These are phyloP conservation scores for Callosobruchus maculatus DNA, from an alignment of 2,888 invertebrate species.

Conservation along the genomic window DNA sequence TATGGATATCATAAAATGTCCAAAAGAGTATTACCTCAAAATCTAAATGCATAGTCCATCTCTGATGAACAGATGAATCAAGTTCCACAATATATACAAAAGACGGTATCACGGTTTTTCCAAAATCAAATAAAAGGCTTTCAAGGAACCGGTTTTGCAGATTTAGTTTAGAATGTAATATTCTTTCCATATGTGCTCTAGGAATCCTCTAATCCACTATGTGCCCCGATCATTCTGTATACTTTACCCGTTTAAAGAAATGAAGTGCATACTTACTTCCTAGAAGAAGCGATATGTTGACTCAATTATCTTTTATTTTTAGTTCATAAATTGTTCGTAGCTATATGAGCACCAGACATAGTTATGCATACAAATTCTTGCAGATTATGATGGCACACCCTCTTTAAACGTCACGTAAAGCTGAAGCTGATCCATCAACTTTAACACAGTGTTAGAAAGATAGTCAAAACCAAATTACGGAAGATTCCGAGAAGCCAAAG, in stretches of 20 bases:
- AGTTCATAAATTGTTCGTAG: background rate
- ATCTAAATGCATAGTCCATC: background rate
- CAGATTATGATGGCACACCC: no score
- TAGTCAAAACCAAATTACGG: no score
- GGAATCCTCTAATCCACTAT: background rate
- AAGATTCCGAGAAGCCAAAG: no score
- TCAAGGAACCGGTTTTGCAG: background rate
- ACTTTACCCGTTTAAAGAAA: background rate
- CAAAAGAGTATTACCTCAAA: no score
- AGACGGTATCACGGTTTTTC: background rate
- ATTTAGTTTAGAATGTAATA: background rate
- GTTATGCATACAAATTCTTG: no score
- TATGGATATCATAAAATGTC: no score
- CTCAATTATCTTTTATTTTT: background rate
- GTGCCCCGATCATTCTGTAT: background rate
- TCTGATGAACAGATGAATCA: background rate
- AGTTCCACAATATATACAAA: background rate
- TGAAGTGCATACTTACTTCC: background rate
- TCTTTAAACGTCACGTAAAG: no score
- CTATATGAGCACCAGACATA: no score
- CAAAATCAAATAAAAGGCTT: background rate
- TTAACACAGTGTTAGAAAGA: no score
- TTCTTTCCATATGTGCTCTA: background rate
- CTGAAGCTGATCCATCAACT: no score
- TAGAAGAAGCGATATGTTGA: background rate